These are phyloP conservation scores for Xenotilapia leptura DNA, from an alignment of 2,113 vertebrate species.

Conservation along the genomic window DNA sequence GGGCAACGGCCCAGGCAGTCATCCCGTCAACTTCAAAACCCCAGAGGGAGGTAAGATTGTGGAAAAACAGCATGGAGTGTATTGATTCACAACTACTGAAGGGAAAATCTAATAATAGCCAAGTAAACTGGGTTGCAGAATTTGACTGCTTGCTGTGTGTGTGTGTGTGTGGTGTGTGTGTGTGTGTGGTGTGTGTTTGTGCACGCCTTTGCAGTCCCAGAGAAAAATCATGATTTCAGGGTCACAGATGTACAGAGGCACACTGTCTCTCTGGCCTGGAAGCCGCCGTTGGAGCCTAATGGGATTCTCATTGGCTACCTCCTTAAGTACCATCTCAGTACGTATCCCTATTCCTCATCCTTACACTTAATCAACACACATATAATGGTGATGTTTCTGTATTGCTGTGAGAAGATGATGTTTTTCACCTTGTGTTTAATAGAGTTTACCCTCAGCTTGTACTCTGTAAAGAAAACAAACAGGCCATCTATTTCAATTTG, in stretches of 20 bases:
- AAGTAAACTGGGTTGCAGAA: slow-evolving; percentile 26
- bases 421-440: not conserved
- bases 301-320: slow-evolving; percentile 85
- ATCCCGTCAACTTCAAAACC: slow-evolving; percentile 80
- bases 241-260: slow-evolving; percentile 81
- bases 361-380: not conserved
- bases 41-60: slow-evolving; percentile 89
- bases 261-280: slow-evolving; percentile 81
- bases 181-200: not conserved
- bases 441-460: not conserved
- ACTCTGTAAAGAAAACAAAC: not conserved
- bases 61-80: slow-evolving; percentile 32
- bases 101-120: slow-evolving; percentile 46
- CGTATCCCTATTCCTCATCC: slow-evolving; percentile 44
- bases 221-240: slow-evolving; percentile 80
- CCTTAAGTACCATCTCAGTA: slow-evolving; percentile 92
- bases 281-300: slow-evolving; percentile 81
- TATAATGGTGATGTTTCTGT: not conserved
- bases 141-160: slow-evolving; percentile 2
- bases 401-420: slow-evolving; percentile 11
- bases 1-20: slow-evolving; percentile 90
- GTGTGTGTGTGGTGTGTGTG: slow-evolving; percentile 3
- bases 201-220: slow-evolving; percentile 78
- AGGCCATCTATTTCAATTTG: not conserved
- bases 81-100: slow-evolving; percentile 52